A percentile compares a stretch with the other conserved stretches of the same genome.
Conservation (phyloP, 1,140 invertebrate species). For the Branchinecta lindahli region DNA sequence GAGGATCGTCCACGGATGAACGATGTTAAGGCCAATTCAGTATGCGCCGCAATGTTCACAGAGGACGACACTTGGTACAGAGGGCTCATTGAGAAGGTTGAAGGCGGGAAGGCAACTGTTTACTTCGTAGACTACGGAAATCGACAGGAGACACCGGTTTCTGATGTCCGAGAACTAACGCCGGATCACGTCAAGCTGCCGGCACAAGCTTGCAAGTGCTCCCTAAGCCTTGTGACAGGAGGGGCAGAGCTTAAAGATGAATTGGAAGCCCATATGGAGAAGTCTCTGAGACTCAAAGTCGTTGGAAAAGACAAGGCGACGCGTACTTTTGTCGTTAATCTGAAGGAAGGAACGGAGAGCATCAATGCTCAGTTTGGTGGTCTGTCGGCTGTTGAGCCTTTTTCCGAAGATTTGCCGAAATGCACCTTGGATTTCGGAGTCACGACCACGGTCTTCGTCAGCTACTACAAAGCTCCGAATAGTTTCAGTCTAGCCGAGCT, state of each 20-base stretch:
- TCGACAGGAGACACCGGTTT: slow-evolving; percentile 26
- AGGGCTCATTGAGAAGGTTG: slow-evolving; percentile 54
- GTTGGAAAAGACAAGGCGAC: slow-evolving; percentile 26
- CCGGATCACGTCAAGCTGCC: slow-evolving; percentile 46
- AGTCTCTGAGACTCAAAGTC: slow-evolving; percentile 41
- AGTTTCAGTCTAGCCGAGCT: background rate
- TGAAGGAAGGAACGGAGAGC: background rate
- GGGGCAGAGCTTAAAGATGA: slow-evolving; percentile 37
- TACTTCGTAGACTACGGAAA: slow-evolving; percentile 72
- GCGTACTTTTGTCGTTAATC: background rate
- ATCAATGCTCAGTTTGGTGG: slow-evolving; percentile 16
- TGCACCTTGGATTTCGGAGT: background rate
- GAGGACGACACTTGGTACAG: slow-evolving; percentile 61
- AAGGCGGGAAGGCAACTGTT: slow-evolving; percentile 47
- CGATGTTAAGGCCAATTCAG: slow-evolving; percentile 34
- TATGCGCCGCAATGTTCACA: slow-evolving; percentile 54
- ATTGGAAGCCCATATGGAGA: slow-evolving; percentile 32
- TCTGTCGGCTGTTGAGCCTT: background rate
- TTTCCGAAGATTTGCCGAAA: background rate
- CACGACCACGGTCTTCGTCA: too few species aligned
- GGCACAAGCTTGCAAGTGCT: slow-evolving; percentile 48
- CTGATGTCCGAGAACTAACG: slow-evolving; percentile 48
- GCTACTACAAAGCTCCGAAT: background rate
- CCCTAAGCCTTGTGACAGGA: slow-evolving; percentile 39
- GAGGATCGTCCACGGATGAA: slow-evolving; percentile 25